Evolutionary conservation across 2,113 vertebrate genomes (phyloP).

Genomic region (Perognathus longimembris): DNA sequence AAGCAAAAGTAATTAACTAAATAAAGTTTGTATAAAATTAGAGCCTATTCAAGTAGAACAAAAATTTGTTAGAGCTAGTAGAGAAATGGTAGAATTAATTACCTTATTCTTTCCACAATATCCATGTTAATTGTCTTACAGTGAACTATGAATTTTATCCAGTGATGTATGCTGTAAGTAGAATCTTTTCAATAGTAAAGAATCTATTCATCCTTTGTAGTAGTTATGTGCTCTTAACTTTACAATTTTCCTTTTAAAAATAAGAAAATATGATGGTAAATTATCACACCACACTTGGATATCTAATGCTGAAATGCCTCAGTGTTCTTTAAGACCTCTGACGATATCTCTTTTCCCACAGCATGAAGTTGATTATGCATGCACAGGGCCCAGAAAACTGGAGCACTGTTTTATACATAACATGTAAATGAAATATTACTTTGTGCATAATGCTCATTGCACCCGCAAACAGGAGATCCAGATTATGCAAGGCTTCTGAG

Average conservation of each 20-base stretch:
- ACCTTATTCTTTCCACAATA: slow-evolving; percentile 1
- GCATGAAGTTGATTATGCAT: background rate
- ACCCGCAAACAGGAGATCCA: background rate
- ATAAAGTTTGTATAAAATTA: slow-evolving; percentile 61
- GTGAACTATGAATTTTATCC: background rate
- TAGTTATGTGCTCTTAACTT: background rate
- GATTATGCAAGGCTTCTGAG: background rate
- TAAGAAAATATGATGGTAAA: background rate
- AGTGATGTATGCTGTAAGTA: background rate
- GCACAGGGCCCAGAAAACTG: background rate
- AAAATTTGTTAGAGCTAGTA: background rate
- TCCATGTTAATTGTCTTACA: background rate
- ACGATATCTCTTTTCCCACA: background rate
- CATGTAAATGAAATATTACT: background rate
- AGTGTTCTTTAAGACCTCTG: background rate
- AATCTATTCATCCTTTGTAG: background rate
- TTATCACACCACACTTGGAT: background rate
- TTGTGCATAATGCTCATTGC: background rate
- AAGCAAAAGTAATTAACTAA: slow-evolving; percentile 68
- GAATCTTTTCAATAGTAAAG: background rate
- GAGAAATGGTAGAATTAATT: slow-evolving; percentile 12
- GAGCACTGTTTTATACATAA: rapidly evolving
- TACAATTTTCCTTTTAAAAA: background rate
- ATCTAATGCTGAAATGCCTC: background rate
- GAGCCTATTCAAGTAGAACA: slow-evolving; percentile 35